phyloP scores from a whole-genome alignment of 2,113 vertebrate genomes.

The Taxidea taxus region DNA sequence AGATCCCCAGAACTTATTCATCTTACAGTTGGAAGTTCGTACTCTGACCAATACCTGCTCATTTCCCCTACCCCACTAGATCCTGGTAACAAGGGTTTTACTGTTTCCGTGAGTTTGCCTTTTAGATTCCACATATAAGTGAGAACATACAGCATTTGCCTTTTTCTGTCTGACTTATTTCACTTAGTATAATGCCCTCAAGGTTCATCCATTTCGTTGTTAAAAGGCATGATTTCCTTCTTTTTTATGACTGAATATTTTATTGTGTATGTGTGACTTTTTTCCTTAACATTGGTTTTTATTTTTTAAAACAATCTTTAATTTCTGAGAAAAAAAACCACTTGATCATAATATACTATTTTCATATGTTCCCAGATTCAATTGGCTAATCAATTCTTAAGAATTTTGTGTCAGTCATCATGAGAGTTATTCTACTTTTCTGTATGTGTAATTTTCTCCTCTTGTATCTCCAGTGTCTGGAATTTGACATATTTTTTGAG shows the following conservation, averaged over 20 bases:
- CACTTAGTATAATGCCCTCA: background rate
- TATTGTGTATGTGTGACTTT: background rate
- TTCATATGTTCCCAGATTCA: background rate
- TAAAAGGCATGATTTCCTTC: background rate
- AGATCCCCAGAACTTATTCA: no score
- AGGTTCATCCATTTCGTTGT: background rate
- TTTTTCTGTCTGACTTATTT: background rate
- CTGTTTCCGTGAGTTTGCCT: no score
- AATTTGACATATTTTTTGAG: background rate
- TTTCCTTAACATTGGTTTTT: background rate
- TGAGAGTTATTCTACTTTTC: background rate
- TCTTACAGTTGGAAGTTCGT: no score
- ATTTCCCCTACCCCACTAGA: no score
- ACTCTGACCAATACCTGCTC: no score
- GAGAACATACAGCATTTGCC: no score
- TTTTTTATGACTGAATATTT: background rate
- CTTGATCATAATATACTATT: background rate
- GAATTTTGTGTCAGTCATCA: background rate
- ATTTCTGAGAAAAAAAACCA: background rate
- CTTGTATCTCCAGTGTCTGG: background rate
- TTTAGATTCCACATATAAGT: no score
- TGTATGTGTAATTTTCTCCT: background rate
- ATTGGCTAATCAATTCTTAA: background rate
- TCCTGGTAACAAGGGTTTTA: no score
- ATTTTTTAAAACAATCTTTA: background rate